Evolutionary conservation across 2,113 vertebrate genomes (phyloP).

Genomic region (Albula glossodonta): DNA sequence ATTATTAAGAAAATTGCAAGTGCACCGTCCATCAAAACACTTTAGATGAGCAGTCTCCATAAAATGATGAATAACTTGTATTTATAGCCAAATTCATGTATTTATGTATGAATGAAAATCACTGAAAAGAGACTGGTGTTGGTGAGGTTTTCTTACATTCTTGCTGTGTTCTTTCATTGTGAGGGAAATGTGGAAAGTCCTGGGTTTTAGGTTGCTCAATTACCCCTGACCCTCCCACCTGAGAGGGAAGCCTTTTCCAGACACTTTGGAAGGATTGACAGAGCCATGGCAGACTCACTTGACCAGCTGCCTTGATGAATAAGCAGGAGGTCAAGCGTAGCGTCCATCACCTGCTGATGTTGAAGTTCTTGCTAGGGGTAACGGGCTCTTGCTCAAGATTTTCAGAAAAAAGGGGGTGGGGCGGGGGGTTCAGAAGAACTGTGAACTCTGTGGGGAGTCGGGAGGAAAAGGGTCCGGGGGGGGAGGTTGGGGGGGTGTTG

Average conservation of each 20-base stretch:
- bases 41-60: no score
- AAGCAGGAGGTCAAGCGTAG: conserved; percentile 2
- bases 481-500: not conserved
- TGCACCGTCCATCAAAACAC: no score
- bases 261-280: not conserved
- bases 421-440: not conserved
- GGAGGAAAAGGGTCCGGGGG: not conserved
- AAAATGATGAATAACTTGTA: no score
- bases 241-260: not conserved
- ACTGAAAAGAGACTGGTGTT: no score
- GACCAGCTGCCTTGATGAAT: not conserved
- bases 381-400: not conserved
- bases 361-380: not conserved
- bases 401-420: no score
- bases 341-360: not conserved
- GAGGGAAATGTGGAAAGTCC: not conserved
- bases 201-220: not conserved
- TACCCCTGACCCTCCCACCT: no score
- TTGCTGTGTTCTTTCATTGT: not conserved
- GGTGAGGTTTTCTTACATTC: no score
- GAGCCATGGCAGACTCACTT: not conserved
- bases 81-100: no score
- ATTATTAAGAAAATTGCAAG: no score
- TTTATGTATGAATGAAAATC: no score
- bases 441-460: not conserved